A percentile compares a stretch with the other conserved stretches of the same genome.
Evolutionary conservation across 2,797 vertebrate genomes (phyloP).

Genomic region (Lutjanus campechanus): DNA sequence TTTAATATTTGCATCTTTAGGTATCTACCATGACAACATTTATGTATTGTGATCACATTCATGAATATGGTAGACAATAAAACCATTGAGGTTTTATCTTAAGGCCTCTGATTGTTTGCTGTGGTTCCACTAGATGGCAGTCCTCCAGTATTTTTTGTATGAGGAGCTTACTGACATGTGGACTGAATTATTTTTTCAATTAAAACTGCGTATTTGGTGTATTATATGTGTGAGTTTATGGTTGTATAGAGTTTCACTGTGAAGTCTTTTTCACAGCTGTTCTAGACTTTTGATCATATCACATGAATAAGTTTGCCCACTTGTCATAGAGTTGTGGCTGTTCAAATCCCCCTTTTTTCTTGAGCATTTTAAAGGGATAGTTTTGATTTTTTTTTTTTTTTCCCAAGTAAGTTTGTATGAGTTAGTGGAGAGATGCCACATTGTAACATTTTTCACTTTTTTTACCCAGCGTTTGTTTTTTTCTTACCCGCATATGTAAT

Average conservation of each 20-base stretch:
- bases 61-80: background rate
- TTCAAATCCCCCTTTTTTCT: background rate
- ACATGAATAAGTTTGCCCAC: background rate
- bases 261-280: background rate
- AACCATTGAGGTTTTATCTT: background rate
- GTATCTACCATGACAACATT: background rate
- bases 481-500: too few species aligned
- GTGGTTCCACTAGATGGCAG: slow-evolving; percentile 65
- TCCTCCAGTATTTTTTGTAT: background rate
- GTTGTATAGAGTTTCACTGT: background rate
- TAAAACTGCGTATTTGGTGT: slow-evolving; percentile 1
- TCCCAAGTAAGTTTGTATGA: too few species aligned
- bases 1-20: slow-evolving; percentile 1
- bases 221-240: background rate
- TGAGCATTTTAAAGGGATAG: too few species aligned
- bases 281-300: background rate
- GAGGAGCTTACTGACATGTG: background rate
- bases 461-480: background rate
- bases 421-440: too few species aligned
- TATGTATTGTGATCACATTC: background rate
- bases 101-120: background rate
- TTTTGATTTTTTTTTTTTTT: too few species aligned
- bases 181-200: background rate
- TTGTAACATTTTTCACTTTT: too few species aligned
- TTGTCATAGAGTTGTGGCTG: background rate